A percentile compares a stretch with the other conserved stretches of the same genome.
Evolutionary conservation across 2,113 vertebrate genomes (phyloP).

Genomic region (Etia nguti): DNA sequence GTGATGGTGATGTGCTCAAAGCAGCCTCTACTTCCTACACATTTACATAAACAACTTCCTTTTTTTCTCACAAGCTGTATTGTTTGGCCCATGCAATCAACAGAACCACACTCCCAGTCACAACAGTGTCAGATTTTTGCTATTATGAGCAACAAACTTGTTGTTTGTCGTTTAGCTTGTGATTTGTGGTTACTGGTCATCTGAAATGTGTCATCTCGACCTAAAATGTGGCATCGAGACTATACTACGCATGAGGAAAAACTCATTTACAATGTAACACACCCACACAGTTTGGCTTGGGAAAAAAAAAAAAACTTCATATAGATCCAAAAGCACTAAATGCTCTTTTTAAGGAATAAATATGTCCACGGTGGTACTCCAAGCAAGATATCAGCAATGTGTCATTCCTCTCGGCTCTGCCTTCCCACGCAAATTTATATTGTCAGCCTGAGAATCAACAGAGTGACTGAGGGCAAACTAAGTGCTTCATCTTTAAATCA

Average conservation of each 20-base stretch:
- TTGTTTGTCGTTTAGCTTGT: neutral
- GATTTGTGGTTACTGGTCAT: neutral
- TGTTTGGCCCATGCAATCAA: neutral
- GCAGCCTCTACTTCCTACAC: neutral
- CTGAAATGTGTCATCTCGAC: neutral
- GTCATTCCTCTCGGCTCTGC: neutral
- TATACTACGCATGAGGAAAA: neutral
- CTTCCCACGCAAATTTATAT: neutral
- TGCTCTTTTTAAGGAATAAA: neutral
- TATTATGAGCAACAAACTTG: neutral
- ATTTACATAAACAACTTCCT: neutral
- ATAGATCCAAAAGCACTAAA: neutral
- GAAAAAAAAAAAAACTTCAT: neutral
- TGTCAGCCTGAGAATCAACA: neutral
- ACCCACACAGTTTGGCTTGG: neutral
- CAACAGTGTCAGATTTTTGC: neutral
- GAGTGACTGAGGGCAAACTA: neutral
- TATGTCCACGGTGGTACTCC: neutral
- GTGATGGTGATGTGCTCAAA: neutral
- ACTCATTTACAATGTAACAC: neutral
- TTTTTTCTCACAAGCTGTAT: neutral
- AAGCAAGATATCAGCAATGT: neutral
- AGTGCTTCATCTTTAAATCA: neutral
- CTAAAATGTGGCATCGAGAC: neutral
- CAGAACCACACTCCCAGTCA: neutral